phyloP scores from a whole-genome alignment of 2,113 vertebrate genomes.

The Hyperoodon ampullatus region DNA sequence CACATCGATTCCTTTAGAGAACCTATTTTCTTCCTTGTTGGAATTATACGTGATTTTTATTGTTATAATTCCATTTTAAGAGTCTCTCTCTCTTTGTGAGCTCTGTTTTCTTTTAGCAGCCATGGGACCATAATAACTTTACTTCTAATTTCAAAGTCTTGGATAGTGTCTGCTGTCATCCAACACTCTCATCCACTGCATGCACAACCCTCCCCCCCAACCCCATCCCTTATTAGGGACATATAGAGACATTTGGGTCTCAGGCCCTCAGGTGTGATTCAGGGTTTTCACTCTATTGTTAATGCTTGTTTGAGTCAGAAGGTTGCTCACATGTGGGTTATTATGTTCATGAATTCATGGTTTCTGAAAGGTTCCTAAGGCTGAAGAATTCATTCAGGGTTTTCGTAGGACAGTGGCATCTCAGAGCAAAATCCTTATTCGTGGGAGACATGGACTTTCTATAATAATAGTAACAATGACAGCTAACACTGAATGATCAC shows the following conservation, averaged over 20 bases:
- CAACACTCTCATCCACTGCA: not conserved
- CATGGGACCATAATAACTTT: not conserved
- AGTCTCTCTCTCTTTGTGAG: conserved; percentile 22
- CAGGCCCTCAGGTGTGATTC: not conserved
- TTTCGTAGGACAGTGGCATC: not conserved
- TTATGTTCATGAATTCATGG: not conserved
- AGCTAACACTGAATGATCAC: not conserved
- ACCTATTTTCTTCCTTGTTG: conserved; percentile 23
- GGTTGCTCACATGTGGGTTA: not conserved
- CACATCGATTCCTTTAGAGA: conserved; percentile 41
- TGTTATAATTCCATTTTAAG: conserved; percentile 56
- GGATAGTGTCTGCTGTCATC: not conserved
- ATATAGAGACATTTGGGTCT: not conserved
- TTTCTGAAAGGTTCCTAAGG: not conserved
- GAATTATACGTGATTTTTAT: conserved; percentile 55
- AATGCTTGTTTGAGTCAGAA: not conserved
- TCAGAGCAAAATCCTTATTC: not conserved
- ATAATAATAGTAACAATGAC: not conserved
- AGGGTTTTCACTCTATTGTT: not conserved
- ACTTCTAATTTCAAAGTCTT: not conserved
- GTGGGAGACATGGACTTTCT: not conserved
- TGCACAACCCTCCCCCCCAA: rapidly evolving
- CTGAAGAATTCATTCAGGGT: not conserved
- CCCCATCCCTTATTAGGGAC: not conserved
- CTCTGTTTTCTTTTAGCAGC: conserved; percentile 16